These are phyloP conservation scores for Actinemys pallida DNA, from an alignment of 2,113 vertebrate genomes.

Conservation along the genomic window DNA sequence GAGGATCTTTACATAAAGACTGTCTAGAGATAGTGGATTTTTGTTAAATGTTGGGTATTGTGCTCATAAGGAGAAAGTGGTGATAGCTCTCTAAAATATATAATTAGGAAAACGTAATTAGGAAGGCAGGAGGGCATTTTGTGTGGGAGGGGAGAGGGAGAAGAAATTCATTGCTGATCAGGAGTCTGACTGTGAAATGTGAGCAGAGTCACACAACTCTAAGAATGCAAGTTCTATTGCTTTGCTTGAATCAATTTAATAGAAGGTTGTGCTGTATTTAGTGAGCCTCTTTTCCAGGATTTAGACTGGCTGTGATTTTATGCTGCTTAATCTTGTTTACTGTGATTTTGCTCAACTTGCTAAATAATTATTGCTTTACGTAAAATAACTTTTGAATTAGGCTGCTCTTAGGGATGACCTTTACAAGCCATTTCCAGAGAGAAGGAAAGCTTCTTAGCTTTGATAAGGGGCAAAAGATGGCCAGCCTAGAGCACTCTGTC, in stretches of 20 bases:
- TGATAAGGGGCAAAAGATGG: background rate
- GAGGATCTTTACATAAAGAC: background rate
- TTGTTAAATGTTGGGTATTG: background rate
- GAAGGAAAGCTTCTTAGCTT: background rate
- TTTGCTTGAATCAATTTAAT: background rate
- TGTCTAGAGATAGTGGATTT: background rate
- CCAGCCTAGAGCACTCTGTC: background rate
- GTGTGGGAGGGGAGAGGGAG: background rate
- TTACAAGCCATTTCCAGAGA: background rate
- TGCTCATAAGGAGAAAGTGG: background rate
- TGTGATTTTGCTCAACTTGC: background rate
- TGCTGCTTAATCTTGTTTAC: background rate
- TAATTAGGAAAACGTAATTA: background rate
- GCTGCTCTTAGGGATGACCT: background rate
- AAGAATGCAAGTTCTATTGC: background rate
- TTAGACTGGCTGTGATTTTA: background rate
- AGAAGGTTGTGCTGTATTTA: rapidly evolving
- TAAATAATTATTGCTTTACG: background rate
- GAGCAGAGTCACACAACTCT: background rate
- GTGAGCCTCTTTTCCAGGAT: background rate
- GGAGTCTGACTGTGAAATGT: background rate
- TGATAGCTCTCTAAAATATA: background rate
- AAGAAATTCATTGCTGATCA: background rate
- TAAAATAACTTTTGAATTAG: background rate
- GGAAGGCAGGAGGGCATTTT: background rate